Evolutionary conservation across 2,888 invertebrate genomes (phyloP).

Genomic region (Lepas anatifera): DNA sequence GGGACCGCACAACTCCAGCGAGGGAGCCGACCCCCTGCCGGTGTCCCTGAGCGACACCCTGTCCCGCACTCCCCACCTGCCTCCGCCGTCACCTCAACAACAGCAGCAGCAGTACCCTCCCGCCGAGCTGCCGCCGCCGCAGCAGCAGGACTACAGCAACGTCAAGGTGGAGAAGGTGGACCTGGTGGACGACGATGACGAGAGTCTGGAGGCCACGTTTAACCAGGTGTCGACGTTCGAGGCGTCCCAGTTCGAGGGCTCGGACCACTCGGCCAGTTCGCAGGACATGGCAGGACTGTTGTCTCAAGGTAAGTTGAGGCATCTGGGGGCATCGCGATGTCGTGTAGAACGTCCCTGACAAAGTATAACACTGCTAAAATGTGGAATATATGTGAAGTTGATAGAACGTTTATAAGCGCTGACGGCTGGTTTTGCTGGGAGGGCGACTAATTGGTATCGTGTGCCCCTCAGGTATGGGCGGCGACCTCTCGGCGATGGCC

Average conservation of each 20-base stretch:
- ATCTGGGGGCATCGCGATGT: background rate
- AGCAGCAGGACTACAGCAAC: background rate
- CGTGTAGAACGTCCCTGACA: too few relatives aligned
- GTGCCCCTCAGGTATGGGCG: background rate
- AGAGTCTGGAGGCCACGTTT: background rate
- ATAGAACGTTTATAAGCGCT: background rate
- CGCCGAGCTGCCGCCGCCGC: background rate
- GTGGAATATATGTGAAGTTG: background rate
- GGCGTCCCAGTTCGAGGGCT: background rate
- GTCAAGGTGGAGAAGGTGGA: conserved; percentile 11
- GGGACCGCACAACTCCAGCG: too few relatives aligned
- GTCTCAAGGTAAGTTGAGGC: background rate
- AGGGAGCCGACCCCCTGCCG: background rate
- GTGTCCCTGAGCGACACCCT: background rate
- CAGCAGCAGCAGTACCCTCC: background rate
- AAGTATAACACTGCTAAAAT: background rate
- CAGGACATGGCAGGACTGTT: background rate
- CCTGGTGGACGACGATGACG: background rate
- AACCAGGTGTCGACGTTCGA: background rate
- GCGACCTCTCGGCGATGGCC: background rate
- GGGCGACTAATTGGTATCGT: too few relatives aligned
- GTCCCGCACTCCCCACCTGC: background rate
- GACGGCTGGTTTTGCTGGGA: background rate
- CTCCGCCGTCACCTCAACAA: background rate
- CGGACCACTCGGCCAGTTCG: background rate